These are phyloP conservation scores for Ciona savignyi DNA, from an alignment of 23 tunicate species.

Conservation along the genomic window DNA sequence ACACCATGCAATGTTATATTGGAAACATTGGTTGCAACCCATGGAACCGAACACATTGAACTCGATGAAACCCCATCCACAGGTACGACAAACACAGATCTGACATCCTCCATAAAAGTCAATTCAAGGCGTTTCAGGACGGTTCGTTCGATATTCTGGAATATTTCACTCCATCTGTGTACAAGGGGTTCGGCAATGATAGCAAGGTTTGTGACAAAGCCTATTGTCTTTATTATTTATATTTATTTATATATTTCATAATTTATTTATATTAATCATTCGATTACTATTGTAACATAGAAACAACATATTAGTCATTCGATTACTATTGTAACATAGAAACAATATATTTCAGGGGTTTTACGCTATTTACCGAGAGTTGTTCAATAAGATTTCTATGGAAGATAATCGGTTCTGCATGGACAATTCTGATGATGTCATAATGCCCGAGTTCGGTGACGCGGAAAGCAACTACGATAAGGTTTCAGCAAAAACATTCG, in stretches of 20 bases:
- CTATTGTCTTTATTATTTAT: too few species aligned
- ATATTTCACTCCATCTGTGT: conserved; percentile 69
- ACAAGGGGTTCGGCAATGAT: conserved; percentile 68
- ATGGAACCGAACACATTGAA: too few species aligned
- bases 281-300: too few species aligned
- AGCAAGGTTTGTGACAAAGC: conserved; percentile 21
- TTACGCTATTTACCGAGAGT: conserved; percentile 75
- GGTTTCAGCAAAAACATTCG: too few species aligned
- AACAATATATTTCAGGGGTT: conserved; percentile 38
- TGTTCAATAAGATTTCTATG: conserved; percentile 47
- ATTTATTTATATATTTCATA: too few species aligned
- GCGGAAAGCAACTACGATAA: conserved; percentile 63
- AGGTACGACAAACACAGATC: conserved; percentile 82
- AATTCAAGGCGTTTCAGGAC: conserved; percentile 61
- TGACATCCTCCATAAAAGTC: conserved; percentile 67
- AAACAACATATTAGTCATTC: not conserved
- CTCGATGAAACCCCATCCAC: not conserved
- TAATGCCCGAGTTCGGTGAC: conserved; percentile 75
- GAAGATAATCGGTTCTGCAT: conserved; percentile 63
- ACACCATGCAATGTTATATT: too few species aligned
- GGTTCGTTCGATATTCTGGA: conserved; percentile 47
- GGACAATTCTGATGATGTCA: conserved; percentile 38
- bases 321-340: not conserved
- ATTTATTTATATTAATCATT: too few species aligned
- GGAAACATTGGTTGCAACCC: not conserved